Evolutionary conservation across 2,888 invertebrate species (phyloP), one percentile per base, ranked within the genome.

Genomic region (Aspidapion aeneum): DNA sequence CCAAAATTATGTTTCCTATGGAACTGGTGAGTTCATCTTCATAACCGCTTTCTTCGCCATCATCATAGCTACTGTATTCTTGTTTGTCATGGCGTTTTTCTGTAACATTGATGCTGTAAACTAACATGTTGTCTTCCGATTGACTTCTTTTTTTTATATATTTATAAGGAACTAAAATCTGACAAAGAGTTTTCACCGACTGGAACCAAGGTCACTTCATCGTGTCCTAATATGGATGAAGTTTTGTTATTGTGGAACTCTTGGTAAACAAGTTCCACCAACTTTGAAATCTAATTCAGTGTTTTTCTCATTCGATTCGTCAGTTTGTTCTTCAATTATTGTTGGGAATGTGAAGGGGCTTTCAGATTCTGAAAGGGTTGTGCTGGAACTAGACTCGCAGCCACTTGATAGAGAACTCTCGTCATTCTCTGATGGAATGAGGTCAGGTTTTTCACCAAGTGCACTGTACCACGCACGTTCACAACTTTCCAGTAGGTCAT

Each of bases 351-450:
- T 55, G 1, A 72, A 67, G 1, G 72, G 68, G 51, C 73, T 75
- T 20, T 86, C 86, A 49, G 82, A 77, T 73, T 86, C 86, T 52
- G 85, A 84, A 62, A 86, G 86, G 52, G 86, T 87, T 7, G 90
- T 90, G 78, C 90, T 90, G 57, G 90, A 88, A 58, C 90, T 89
- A 16, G 90, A 90, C 80, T 91, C 91, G 78, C 91, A 91, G 70
- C 91, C 91, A 74, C 90, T 91, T 68, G 91, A 91, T 75, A 91
- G 87, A 58, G 89, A 89, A 69, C 89, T 88, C 74, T 89, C 89
- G 81, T 89, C 89, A 79, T 88, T 87, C 73, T 89, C 89, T 68
- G 85, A 80, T 75, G 84, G 83, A 77, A 82, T 82, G 78, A 82
- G 82, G 79, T 84, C 83, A 76, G 83, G 76, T 58, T 73, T 74